Conservation (phyloP, 2,888 invertebrate genomes). For the Diploptera punctata region DNA sequence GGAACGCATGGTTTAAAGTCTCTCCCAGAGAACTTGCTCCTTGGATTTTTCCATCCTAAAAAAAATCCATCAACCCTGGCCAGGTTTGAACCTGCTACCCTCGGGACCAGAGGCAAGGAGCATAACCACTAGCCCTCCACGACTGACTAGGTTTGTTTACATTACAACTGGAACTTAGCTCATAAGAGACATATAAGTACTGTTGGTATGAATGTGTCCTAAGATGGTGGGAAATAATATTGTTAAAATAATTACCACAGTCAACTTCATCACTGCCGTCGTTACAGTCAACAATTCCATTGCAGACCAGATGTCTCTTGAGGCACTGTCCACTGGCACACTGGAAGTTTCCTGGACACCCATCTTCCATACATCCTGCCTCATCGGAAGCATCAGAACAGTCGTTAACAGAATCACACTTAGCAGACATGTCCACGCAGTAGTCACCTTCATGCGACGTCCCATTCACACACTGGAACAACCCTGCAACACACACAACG, state of each 20-base stretch:
- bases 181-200: too few relatives aligned
- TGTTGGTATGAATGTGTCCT: too few relatives aligned
- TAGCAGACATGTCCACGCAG: constrained; percentile 59
- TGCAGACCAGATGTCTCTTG: constrained; percentile 65
- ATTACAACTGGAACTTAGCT: too few relatives aligned
- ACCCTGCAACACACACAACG: constrained; percentile 55
- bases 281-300: constrained; percentile 66
- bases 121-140: too few relatives aligned
- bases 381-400: constrained; percentile 70
- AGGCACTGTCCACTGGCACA: constrained; percentile 66
- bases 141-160: too few relatives aligned
- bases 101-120: too few relatives aligned
- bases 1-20: too few relatives aligned
- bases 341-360: constrained; percentile 66
- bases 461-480: constrained; percentile 66
- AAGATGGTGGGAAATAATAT: too few relatives aligned
- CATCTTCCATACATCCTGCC: constrained; percentile 60
- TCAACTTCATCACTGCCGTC: constrained; percentile 66
- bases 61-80: too few relatives aligned
- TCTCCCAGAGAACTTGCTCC: too few relatives aligned
- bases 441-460: constrained; percentile 65
- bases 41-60: too few relatives aligned
- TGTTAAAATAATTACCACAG: constrained; percentile 61
- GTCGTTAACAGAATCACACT: constrained; percentile 65
- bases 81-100: too few relatives aligned